Evolutionary conservation across 2,797 vertebrate species (phyloP).

Genomic region (Kryptolebias ocellatus): DNA sequence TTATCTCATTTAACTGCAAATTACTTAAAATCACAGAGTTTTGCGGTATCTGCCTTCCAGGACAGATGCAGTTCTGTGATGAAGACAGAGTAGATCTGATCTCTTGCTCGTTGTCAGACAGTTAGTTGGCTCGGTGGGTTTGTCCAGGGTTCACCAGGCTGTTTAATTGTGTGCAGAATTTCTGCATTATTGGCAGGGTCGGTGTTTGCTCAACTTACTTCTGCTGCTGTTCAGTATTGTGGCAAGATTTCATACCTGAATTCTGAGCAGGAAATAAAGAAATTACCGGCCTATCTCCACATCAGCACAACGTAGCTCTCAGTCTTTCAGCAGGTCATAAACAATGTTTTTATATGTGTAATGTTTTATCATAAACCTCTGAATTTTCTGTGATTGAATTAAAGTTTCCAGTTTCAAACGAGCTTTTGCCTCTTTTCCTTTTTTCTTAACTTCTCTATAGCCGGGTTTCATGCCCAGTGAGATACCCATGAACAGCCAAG

Average conservation of each 20-base stretch:
- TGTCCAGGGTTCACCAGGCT: too few species aligned
- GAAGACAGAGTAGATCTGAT: too few species aligned
- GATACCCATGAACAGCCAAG: slow-evolving; percentile 87
- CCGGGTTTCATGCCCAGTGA: slow-evolving; percentile 88
- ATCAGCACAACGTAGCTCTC: not conserved
- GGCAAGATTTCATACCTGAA: not conserved
- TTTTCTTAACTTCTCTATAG: slow-evolving; percentile 61
- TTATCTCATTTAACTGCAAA: not conserved
- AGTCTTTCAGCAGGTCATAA: not conserved
- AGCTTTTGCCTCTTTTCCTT: slow-evolving; percentile 18
- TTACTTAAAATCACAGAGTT: not conserved
- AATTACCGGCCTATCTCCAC: not conserved
- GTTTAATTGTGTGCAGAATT: too few species aligned
- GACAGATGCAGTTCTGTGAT: not conserved
- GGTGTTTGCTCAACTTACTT: not conserved
- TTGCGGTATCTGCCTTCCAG: not conserved
- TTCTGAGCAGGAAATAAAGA: not conserved
- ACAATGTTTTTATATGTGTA: not conserved
- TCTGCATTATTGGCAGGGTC: not conserved
- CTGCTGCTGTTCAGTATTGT: not conserved
- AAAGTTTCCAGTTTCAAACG: not conserved
- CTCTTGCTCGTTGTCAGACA: not conserved
- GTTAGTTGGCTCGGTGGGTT: too few species aligned
- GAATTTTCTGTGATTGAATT: not conserved
- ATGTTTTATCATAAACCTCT: not conserved